Evolutionary conservation across 2,113 vertebrate species (phyloP), one percentile per base, ranked within the genome.

Genomic region (Plectropomus leopardus): DNA sequence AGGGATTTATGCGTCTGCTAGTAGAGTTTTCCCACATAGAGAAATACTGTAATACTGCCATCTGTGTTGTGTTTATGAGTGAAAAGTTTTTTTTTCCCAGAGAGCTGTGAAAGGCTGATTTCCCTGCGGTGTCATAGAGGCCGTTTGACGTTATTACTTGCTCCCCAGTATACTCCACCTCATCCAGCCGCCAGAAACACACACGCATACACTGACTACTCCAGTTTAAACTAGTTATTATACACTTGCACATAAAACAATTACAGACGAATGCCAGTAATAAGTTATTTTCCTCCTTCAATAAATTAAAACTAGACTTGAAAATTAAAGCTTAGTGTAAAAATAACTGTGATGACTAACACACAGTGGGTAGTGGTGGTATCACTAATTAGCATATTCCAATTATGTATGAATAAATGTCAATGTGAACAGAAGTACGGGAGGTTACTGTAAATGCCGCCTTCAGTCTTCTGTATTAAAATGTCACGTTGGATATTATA

Each of bases 71-170:
- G 63, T 89, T 83, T 87, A 66, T 50, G 61, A 84, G 73, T 55
- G 51, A 76, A 34, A 42, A n/a, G 19, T 11, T 26, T 28, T 79
- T 26, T 47, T 72, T 68, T 68, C 48, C 63, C 19, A 36, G 30
- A 42, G 63, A 69, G 48, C 44, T 81, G 30, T 51, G 48, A 80
- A 79, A 77, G 9, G 40, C 34, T 89, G 85, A 92, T 91, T 94
- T 92, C 91, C 87, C 89, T 30, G 61, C 32, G 69, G 90, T 84
- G 76, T 84, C 69, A 60, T 72, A 65, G 48, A 84, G 36, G 47
- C 77, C 5, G 11, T 70, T 76, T 71, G 63, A 70, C 21, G 45
- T 76, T 68, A 88, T 73, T 66, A 75, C 53, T 86, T 69, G 21
- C 55, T 51, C 58, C 66, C 55, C 28, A 53, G 17, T 24, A 4